Base-by-base conservation (phyloP, 2,113 vertebrate species). In the Leiothrix lutea region DNA sequence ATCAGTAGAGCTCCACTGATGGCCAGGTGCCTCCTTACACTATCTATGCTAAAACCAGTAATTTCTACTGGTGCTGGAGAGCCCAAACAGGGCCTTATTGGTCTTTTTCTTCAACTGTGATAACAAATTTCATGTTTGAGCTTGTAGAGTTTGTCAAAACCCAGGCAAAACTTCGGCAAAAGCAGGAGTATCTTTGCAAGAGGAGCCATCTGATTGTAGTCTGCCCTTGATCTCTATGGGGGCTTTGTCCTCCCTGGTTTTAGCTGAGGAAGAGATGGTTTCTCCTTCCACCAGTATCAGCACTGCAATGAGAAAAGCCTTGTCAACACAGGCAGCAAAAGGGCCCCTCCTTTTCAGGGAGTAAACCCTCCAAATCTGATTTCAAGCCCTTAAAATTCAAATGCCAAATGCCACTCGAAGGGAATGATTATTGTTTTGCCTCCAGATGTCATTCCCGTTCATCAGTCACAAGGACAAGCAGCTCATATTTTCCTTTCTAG, bases 391-490 rank as follows among this genome's bases (percentile, higher is more conserved):
- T 50, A 53, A 56, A 57, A 86, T 86, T 86, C 67, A 80, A 94
- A 88, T 64, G 88, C 85, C 92, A 84, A 87, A 91, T 8, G n/a
- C 75, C 78, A 78, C 87, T 91, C 3, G 3, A 83, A 90, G 56
- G 74, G 44, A 70, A 62, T 90, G 75, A 93, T 94, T 74, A 88
- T 83, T 88, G 74, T 94, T 95, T 96, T 95, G 81, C 75, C 58
- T 80, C 81, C 78, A 79, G 70, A 73, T 94, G 93, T 53, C 62
- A 44, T 73, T 93, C 85, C 82, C 4, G 2, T 58, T 92, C 87
- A 90, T 94, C 94, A 86, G 38, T 80, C 90, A 88, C 78, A 66
- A 90, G 95, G 82, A 83, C 35, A n/a, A 77, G 62, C 51, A 80
- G 60, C 62, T 90, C 70, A 1, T 80, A 14, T 77, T 89, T 94